phyloP scores from a whole-genome alignment of 1,140 invertebrate genomes.

The Ericerus pela region DNA sequence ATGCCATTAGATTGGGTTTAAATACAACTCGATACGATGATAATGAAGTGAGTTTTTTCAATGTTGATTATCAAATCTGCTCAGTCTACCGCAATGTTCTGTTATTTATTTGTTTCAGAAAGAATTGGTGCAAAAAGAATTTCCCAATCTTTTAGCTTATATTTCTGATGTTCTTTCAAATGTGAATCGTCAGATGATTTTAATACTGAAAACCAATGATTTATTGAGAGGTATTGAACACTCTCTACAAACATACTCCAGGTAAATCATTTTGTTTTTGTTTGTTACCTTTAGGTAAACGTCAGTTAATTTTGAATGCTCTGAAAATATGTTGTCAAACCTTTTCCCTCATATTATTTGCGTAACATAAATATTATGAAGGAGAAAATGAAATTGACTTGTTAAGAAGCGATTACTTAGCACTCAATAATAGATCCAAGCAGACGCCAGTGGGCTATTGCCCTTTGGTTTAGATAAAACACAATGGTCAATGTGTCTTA shows the following conservation, averaged over 20 bases:
- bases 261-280: no score
- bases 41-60: conserved; percentile 51
- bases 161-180: conserved; percentile 53
- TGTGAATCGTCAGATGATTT: conserved; percentile 70
- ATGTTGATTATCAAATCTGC: no score
- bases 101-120: conserved; percentile 32
- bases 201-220: conserved; percentile 95
- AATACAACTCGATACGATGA: conserved; percentile 51
- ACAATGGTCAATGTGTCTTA: no score
- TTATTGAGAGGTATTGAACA: conserved; percentile 83
- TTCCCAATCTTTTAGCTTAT: conserved; percentile 45
- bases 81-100: no score
- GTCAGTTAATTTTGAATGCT: background rate
- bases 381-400: no score
- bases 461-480: no score
- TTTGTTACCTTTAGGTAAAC: background rate
- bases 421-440: no score
- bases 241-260: conserved; percentile 53
- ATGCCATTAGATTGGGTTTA: conserved; percentile 68
- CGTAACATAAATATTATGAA: no score
- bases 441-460: no score
- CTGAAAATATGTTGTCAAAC: no score
- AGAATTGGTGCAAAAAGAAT: conserved; percentile 47
- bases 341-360: no score
- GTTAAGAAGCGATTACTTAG: no score